Evolutionary conservation across 2,888 invertebrate genomes (phyloP), one percentile per base, ranked within the genome.

Genomic region (Hypselothyrea guttata): DNA sequence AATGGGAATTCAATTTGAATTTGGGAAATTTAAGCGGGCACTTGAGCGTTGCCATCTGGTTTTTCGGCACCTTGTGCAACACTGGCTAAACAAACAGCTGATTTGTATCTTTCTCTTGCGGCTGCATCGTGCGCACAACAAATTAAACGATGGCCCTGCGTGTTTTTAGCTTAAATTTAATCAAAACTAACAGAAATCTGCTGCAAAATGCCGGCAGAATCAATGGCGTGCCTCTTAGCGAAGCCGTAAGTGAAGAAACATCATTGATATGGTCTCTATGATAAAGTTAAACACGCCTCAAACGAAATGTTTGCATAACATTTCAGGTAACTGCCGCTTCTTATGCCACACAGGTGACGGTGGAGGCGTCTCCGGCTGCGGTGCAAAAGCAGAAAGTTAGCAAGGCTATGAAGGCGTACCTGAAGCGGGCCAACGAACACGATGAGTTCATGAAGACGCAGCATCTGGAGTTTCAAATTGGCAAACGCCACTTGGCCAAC

Each of bases 401-500:
- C 89, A 96, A 95, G 91, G 96, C 97, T 5, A 98, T 98, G 97
- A 93, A 92, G 88, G 93, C 95, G 0, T 98, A 98, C 89, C 91
- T 98, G 62, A 94, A 97, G 88, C 91, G 96, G 84, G 95, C 97
- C 5, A 91, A 92, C 81, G 93, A 94, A 84, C 94, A 97, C 87
- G 95, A 97, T 86, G 92, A 93, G 63, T 96, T 97, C 86, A 95
- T 98, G 93, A 92, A 93, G 82, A 92, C 93, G 65, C 94, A 97
- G 89, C 91, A 92, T 45, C 89, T 92, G 8, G 96, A 98, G 84
- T 99, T 93, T 89, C 94, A 96, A 88, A 94, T 97, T 84, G 99
- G 99, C 11, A 97, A 95, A 89, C 92, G 98, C 28, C 98, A 99
- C 91, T 92, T 99, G 66, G 99, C 99, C 0, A 98, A 98, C 89